phyloP scores from a whole-genome alignment of 2,797 vertebrate species.

The Lepus oiostolus region DNA sequence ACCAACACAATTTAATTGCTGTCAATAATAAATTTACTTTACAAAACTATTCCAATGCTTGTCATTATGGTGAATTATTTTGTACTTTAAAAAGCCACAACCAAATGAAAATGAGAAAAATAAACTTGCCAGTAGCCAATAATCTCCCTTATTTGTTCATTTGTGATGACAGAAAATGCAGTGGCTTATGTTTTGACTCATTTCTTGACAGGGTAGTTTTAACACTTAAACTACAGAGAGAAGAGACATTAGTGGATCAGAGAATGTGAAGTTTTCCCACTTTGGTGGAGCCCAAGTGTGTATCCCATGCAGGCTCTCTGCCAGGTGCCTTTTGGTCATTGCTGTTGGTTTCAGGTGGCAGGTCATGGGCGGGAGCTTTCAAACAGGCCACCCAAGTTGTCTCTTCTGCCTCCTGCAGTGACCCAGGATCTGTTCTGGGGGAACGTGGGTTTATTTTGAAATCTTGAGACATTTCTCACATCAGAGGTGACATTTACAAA shows the following conservation, averaged over 20 bases:
- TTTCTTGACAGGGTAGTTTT: background rate
- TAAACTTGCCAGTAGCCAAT: background rate
- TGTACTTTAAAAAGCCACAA: slow-evolving; percentile 61
- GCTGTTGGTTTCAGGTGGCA: background rate
- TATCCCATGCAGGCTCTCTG: background rate
- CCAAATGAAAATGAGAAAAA: slow-evolving; percentile 4
- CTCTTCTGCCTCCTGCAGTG: background rate
- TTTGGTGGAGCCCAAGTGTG: accelerated
- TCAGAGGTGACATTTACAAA: background rate
- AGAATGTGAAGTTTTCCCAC: background rate
- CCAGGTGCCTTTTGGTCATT: background rate
- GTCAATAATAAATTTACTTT: slow-evolving; percentile 27
- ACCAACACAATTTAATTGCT: background rate
- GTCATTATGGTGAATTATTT: slow-evolving; percentile 4
- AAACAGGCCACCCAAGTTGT: background rate
- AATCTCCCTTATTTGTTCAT: background rate
- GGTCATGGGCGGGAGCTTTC: background rate
- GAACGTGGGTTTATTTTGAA: background rate
- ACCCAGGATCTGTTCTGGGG: background rate
- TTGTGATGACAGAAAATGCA: background rate
- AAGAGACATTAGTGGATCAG: background rate
- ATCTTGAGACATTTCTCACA: background rate
- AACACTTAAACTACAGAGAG: background rate
- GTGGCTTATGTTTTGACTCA: background rate
- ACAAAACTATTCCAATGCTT: slow-evolving; percentile 25